Evolutionary conservation across 2,797 vertebrate genomes (phyloP).

Genomic region (Argentina silus): DNA sequence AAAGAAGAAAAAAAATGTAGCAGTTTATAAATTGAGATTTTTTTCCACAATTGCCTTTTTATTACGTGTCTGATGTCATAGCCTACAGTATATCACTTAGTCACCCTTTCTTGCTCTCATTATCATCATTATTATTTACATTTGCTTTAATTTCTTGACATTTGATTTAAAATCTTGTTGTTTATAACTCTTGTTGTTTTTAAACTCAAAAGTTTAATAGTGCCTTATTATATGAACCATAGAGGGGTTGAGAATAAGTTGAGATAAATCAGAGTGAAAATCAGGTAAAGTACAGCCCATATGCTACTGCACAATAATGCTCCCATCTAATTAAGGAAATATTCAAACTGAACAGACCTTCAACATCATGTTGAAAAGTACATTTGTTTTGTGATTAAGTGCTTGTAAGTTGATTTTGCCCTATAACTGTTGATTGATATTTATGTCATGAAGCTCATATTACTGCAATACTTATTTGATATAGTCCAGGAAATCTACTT

Average conservation of each 20-base stretch:
- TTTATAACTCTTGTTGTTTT: background rate
- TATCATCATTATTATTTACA: background rate
- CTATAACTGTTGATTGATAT: background rate
- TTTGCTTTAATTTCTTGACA: background rate
- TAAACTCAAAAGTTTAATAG: background rate
- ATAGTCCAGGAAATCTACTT: slow-evolving; percentile 62
- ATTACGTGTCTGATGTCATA: background rate
- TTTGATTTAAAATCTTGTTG: too few species aligned
- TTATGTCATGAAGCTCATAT: slow-evolving; percentile 52
- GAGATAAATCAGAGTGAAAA: background rate
- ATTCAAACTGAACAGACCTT: background rate
- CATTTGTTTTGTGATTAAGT: background rate
- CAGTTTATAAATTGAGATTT: slow-evolving; percentile 5
- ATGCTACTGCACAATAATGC: background rate
- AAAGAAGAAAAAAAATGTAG: too few species aligned
- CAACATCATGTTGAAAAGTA: background rate
- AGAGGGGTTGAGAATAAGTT: background rate
- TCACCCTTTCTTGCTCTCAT: background rate
- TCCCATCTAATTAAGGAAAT: too few species aligned
- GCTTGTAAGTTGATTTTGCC: background rate
- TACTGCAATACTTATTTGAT: slow-evolving; percentile 51
- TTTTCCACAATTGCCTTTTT: background rate
- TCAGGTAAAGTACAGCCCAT: background rate
- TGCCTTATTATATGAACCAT: background rate
- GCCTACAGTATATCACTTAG: background rate